A percentile compares a stretch with the other conserved stretches of the same genome.
phyloP scores from a whole-genome alignment of 2,888 invertebrate genomes.

The Sarcophaga carnaria region DNA sequence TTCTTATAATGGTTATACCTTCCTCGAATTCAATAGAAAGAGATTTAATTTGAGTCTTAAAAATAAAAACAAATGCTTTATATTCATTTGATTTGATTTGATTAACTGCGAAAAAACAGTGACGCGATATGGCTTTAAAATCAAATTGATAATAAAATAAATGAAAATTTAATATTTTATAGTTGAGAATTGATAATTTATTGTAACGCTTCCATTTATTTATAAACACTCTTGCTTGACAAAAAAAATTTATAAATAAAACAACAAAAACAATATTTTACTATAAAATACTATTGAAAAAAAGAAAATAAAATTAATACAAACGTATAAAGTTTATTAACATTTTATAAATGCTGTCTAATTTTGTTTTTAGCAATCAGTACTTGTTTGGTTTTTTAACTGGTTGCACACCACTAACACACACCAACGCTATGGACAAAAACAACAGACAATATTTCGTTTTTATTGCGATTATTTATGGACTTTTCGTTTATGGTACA shows the following conservation, averaged over 20 bases:
- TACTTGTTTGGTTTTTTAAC: constrained; percentile 53
- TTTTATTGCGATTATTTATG: not conserved
- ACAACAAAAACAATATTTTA: too few relatives aligned
- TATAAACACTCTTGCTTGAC: not conserved
- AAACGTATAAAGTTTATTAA: not conserved
- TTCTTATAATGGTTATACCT: too few relatives aligned
- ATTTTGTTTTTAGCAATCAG: constrained; percentile 52
- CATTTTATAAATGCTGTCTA: constrained; percentile 19
- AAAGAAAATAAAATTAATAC: not conserved
- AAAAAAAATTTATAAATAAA: not conserved
- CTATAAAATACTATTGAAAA: not conserved
- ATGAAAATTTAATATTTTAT: not conserved
- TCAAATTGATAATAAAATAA: not conserved
- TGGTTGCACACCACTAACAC: constrained; percentile 10
- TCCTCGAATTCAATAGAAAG: not conserved
- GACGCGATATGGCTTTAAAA: not conserved
- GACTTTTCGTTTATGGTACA: constrained; percentile 2
- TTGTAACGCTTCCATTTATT: not conserved
- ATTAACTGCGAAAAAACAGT: not conserved
- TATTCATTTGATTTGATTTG: not conserved
- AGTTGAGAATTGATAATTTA: not conserved
- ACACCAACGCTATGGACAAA: constrained; percentile 20
- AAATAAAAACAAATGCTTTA: not conserved
- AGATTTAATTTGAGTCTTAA: not conserved
- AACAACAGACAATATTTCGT: constrained; percentile 20